Evolutionary conservation across 2,888 invertebrate genomes (phyloP).

Genomic region (Xestoiulus laeticollis): DNA sequence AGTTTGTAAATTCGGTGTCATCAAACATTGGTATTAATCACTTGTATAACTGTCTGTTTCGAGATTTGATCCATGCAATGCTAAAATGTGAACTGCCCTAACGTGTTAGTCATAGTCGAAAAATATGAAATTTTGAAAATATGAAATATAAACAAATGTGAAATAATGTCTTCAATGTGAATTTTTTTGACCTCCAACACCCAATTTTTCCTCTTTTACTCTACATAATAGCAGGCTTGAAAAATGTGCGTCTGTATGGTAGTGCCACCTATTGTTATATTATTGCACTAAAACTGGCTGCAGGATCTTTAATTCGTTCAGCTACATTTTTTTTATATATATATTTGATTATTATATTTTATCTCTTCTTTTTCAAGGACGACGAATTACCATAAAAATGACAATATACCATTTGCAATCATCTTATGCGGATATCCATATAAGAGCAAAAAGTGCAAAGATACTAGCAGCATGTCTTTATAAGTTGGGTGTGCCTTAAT

Average conservation of each 20-base stretch:
- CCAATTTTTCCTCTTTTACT: no score
- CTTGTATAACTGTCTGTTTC: no score
- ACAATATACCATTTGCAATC: neutral
- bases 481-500: neutral
- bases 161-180: neutral
- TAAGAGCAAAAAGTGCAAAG: neutral
- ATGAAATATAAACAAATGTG: neutral
- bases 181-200: neutral
- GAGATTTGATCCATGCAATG: neutral
- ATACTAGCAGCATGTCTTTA: neutral
- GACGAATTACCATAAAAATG: neutral
- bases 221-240: neutral
- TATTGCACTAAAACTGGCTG: neutral
- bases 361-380: neutral
- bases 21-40: no score
- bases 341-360: neutral
- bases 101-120: neutral
- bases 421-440: neutral
- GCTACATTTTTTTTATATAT: neutral
- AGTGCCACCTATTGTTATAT: neutral
- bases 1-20: neutral
- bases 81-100: neutral
- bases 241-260: neutral
- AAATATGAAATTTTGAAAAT: neutral
- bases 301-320: neutral